Base-by-base conservation (phyloP, 2,113 vertebrate genomes). In the Daphoenositta chrysoptera region DNA sequence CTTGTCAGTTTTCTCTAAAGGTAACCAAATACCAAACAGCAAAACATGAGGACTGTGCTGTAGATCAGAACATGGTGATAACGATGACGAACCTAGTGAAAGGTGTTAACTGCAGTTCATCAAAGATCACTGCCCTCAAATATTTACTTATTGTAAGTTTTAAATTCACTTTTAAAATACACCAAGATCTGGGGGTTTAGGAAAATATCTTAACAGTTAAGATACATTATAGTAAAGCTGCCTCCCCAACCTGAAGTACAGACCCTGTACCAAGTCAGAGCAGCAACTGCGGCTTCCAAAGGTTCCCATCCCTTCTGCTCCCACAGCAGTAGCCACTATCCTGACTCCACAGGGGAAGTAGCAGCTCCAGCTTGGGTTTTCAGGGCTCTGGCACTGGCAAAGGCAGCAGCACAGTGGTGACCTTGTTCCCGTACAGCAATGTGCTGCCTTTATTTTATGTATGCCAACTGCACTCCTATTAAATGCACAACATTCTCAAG, bases 311-410 rank as follows among this genome's bases (percentile, higher is more conserved):
- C 89, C 75, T 90, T 92, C 94, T 96, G 85, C 61, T 92, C 58
- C 57, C 64, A 26, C 78, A 79, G 60, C 81, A 85, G 57, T 68
- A 58, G 44, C 47, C 73, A 26, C 54, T 45, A 40, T 58, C 13
- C 40, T 33, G 26, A 58, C 64, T 75, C 64, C 77, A 57, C 57
- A 35, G 56, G 57, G 50, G 50, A 65, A 76, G 63, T n/a, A 83
- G 53, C n/a, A 83, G 79, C 63, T 94, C 73, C 70, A 42, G 45
- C n/a, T 17, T 53, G 79, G 54, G 23, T 42, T 92, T 57, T 44
- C 78, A 90, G 71, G 66, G 37, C 66, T 86, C 66, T 95, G 92
- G 95, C 87, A 92, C 54, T 35, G 33, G 12, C 31, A 53, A 85
- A 60, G 37, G 9, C 39, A 54, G 63, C 37, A 88, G 75, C 90